Evolutionary conservation across 1,140 invertebrate species (phyloP), one percentile per base, ranked within the genome.

Genomic region (Lasaia peninsularis): DNA sequence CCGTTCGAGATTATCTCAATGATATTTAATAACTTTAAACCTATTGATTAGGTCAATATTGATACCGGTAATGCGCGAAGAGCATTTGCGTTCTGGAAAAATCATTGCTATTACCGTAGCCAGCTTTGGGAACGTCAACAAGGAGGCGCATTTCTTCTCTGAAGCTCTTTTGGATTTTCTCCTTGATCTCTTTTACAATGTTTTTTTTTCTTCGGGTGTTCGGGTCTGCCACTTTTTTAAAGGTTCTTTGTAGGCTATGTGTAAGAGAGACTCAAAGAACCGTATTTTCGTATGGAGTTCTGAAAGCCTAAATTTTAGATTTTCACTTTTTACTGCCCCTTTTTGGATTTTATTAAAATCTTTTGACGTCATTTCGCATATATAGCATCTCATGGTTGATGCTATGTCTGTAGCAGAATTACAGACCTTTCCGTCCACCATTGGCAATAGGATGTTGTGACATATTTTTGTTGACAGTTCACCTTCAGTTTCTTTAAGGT

Each of bases 241-340:
- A 10, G 48, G 33, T 10, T 52, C 11, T 16, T 58, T 58, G 11
- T 58, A 52, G 2, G 33, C 11, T 12, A 40, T 2, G 11, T 58
- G 44, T 2, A 57, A 10, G 1, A 37, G 11, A 10, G 18, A 37
- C 28, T 58, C 33, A 20, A 52, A 57, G n/a, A 33, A 35, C 1
- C 78, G 53, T 31, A 88, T 86, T 67, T 80, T 68, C 2, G 73
- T 69, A 63, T 88, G 80, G 48, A 88, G 62, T 40, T 71, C 51
- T 2, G 78, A 80, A 84, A 35, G 7, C 71, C 77, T 49, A 78
- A 83, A 57, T 62, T 34, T 4, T 68, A 28, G 16, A 56, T 40
- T 60, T 71, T 61, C n/a, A 49, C 64, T 65, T 28, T 65, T 55
- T 1, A 20, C 54, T 51, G 59, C 68, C 32, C 58, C 57, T 24